phyloP scores from a whole-genome alignment of 2,113 vertebrate genomes.

The Microcebus griseorufus region DNA sequence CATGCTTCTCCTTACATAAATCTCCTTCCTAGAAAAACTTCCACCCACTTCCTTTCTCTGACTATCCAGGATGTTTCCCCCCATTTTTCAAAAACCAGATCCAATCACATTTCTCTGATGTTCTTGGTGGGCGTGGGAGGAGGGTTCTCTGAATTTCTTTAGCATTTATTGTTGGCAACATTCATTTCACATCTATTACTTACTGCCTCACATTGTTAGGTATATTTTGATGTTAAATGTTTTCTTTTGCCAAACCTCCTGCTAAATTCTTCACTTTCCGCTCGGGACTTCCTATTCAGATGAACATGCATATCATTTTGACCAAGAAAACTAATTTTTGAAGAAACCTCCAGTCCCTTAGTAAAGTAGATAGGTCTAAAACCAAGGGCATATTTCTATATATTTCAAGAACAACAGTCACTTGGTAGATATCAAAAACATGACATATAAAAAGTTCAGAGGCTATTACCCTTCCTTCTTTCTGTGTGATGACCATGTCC shows the following conservation, averaged over 20 bases:
- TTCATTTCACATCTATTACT: neutral
- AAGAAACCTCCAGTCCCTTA: neutral
- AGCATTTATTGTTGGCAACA: neutral
- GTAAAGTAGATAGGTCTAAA: conserved; percentile 16
- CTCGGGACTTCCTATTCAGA: neutral
- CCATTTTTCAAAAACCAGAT: neutral
- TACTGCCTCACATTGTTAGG: neutral
- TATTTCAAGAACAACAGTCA: neutral
- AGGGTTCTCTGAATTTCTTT: neutral
- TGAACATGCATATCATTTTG: neutral
- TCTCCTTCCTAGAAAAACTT: neutral
- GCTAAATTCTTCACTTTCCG: neutral
- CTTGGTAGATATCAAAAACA: neutral
- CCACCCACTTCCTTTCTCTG: neutral
- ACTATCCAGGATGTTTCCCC: neutral
- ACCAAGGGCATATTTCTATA: neutral
- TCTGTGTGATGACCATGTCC: conserved; percentile 61
- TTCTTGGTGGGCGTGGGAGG: neutral
- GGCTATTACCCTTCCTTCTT: conserved; percentile 65
- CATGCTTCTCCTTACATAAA: neutral
- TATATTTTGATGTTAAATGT: neutral
- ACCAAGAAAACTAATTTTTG: neutral
- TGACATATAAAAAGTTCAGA: neutral
- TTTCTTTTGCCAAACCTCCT: neutral
- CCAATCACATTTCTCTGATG: neutral